phyloP scores from a whole-genome alignment of 2,113 vertebrate species.

The Phylloscopus whistleri region DNA sequence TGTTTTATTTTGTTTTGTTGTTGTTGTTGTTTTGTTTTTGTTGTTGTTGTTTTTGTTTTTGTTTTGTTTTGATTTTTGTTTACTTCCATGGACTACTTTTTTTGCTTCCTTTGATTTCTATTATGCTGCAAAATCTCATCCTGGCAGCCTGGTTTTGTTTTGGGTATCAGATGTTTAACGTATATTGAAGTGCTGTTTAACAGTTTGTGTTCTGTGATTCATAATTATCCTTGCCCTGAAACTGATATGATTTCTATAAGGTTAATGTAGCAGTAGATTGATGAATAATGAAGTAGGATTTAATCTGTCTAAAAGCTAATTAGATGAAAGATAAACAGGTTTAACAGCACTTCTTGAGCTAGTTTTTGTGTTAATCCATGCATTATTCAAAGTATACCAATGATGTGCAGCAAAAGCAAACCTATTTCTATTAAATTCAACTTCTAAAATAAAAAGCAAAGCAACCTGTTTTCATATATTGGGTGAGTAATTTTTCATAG shows the following conservation, averaged over 20 bases:
- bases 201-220: background rate
- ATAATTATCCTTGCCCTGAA: background rate
- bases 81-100: background rate
- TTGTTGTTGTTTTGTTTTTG: too few species aligned
- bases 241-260: background rate
- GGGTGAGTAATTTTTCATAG: background rate
- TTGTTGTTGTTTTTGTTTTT: too few species aligned
- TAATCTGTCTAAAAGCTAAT: background rate
- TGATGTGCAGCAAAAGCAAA: background rate
- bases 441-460: background rate
- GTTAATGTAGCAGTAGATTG: background rate
- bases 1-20: too few species aligned
- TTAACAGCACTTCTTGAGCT: background rate
- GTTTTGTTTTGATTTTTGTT: background rate
- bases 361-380: background rate
- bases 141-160: background rate
- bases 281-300: background rate
- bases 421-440: background rate
- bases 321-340: background rate
- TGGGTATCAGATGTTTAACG: background rate
- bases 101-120: background rate
- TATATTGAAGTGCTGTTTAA: background rate
- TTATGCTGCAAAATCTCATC: background rate
- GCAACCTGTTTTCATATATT: background rate
- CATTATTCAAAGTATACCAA: background rate